phyloP scores from a whole-genome alignment of 2,113 vertebrate species.

The Anarrhichthys ocellatus region DNA sequence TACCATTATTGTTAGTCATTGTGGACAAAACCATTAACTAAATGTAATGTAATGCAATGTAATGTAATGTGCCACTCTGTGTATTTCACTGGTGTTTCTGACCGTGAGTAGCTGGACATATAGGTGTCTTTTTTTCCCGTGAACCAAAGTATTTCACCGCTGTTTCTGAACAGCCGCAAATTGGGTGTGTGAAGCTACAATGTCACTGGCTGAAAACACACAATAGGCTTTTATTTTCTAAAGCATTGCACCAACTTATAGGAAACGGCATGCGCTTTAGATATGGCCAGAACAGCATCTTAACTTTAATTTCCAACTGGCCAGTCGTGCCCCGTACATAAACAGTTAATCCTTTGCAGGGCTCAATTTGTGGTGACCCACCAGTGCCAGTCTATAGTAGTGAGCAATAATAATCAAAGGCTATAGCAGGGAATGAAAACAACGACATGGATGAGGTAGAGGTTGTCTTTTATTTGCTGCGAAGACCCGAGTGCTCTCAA shows the following conservation, averaged over 20 bases:
- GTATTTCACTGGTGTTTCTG: no score
- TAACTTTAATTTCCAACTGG: slow-evolving; percentile 28
- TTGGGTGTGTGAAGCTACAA: no score
- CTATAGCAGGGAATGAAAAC: slow-evolving; percentile 59
- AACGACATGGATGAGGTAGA: slow-evolving; percentile 51
- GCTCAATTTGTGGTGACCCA: slow-evolving; percentile 63
- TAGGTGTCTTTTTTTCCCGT: no score
- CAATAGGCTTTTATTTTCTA: not conserved
- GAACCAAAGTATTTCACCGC: no score
- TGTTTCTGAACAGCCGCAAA: no score
- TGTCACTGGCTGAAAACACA: not conserved
- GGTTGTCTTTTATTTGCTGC: slow-evolving; percentile 77
- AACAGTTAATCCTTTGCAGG: slow-evolving; percentile 54
- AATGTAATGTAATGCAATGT: not conserved
- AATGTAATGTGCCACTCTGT: not conserved
- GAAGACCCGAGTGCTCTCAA: slow-evolving; percentile 71
- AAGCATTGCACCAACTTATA: not conserved
- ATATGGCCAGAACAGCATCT: not conserved
- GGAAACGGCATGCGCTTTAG: not conserved
- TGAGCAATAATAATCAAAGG: slow-evolving; percentile 70
- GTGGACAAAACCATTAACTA: not conserved
- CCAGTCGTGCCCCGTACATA: slow-evolving; percentile 36
- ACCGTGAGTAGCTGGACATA: no score
- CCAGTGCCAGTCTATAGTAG: slow-evolving; percentile 45
- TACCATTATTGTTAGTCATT: no score